Base-by-base conservation (phyloP, 2,113 vertebrate genomes). In the Plecturocebus donacophilus region DNA sequence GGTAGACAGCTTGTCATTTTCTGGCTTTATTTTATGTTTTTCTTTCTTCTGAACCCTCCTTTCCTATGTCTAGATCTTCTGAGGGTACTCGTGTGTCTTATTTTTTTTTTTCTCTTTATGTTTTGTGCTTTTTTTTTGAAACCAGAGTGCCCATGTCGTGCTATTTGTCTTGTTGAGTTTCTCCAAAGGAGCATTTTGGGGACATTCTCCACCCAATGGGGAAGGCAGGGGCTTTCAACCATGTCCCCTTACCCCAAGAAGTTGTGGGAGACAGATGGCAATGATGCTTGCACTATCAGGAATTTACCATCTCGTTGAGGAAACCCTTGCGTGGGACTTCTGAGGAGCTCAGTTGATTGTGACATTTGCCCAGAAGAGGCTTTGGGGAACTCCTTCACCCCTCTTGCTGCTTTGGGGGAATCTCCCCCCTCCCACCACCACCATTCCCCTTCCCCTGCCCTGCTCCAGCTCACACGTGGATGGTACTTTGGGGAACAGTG, bases 111-210 rank as follows among this genome's bases (percentile, higher is more conserved):
- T 35, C 16, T 71, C 12, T 80, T 56, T 92, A 30, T 90, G 25
- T 86, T 93, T 88, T 90, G 5, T 64, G 35, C 42, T 96, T 96
- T 90, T 8, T 2, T 90, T 97, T 97, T 93, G 64, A 95, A 95
- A 94, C 75, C 38, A 81, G 56, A 89, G 16, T 96, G 49, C 14
- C 73, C 92, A 85, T 82, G 27, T 93, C 88, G 35, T 96, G 66
- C 45, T 95, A 61, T 91, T 95, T 96, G 38, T 95, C 52, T 21
- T 92, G 61, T 77, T 90, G 84, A 89, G 16, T 96, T 97, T 98
- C 84, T 95, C 95, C 97, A 98, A 95, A 96, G 80, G 80, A 97
- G 45, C 84, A 93, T 87, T 93, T 84, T 92, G 49, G 92, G 52
- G 38, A 71, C n/a, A 85, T 96, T 95, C 70, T 81, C 38, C 13